phyloP scores from a whole-genome alignment of 2,797 vertebrate species.

The Cossypha caffra region DNA sequence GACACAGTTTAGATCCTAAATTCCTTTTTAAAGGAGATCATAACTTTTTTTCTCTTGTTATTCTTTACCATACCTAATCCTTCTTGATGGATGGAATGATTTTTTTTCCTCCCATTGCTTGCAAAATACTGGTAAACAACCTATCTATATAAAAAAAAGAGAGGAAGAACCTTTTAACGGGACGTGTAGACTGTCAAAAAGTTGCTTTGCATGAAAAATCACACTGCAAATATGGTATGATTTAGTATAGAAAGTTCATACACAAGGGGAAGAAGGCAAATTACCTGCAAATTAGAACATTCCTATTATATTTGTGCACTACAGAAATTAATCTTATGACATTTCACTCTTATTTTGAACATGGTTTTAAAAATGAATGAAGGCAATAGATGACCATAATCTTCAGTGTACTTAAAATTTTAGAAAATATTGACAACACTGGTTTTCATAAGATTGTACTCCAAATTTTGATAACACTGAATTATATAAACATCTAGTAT shows the following conservation, averaged over 20 bases:
- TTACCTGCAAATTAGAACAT: not conserved
- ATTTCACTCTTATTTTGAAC: not conserved
- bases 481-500: not conserved
- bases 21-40: not conserved
- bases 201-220: not conserved
- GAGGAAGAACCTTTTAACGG: not conserved
- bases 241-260: not conserved
- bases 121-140: not conserved
- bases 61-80: not conserved
- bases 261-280: not conserved
- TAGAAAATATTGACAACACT: not conserved
- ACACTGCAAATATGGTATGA: not conserved
- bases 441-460: not conserved
- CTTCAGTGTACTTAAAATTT: not conserved
- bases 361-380: not conserved
- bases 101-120: not conserved
- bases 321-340: not conserved
- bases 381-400: not conserved
- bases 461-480: not conserved
- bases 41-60: not conserved
- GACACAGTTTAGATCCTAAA: not conserved
- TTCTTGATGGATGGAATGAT: not conserved
- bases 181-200: not conserved
- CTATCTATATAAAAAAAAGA: not conserved
- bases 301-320: not conserved